Percentiles rank a stretch among this genome's conserved stretches.
Evolutionary conservation across 2,888 invertebrate genomes (phyloP).

Genomic region (Aromia moschata): DNA sequence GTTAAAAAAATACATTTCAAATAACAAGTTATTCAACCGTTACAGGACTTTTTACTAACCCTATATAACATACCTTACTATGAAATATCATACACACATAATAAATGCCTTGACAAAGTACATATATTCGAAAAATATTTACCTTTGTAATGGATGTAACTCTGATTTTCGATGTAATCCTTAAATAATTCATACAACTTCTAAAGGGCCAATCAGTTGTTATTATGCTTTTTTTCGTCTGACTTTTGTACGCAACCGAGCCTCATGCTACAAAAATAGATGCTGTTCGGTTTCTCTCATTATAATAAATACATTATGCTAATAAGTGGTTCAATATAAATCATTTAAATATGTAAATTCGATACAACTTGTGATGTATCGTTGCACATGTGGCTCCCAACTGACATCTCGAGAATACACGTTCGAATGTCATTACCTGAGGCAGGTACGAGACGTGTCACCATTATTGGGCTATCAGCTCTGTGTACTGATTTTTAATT

Average conservation of each 20-base stretch:
- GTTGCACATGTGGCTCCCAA: constrained; percentile 34
- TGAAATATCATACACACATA: too few relatives aligned
- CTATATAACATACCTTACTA: too few relatives aligned
- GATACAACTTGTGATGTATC: constrained; percentile 33
- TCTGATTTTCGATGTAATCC: not conserved
- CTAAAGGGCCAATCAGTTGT: not conserved
- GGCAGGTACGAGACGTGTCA: constrained; percentile 17
- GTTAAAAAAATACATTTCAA: too few relatives aligned
- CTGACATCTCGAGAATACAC: constrained; percentile 17
- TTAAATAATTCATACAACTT: constrained; percentile 8
- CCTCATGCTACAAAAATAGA: constrained; percentile 7
- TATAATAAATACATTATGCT: constrained; percentile 36
- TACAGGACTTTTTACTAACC: too few relatives aligned
- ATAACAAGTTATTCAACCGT: too few relatives aligned
- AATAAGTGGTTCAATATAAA: constrained; percentile 40
- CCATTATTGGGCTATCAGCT: not conserved
- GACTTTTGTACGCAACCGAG: not conserved
- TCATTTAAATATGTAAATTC: constrained; percentile 42
- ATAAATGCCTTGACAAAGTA: too few relatives aligned
- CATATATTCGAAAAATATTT: too few relatives aligned
- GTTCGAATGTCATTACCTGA: constrained; percentile 7
- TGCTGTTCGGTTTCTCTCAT: constrained; percentile 37
- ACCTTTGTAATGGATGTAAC: not conserved
- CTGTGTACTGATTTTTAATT: too few relatives aligned
- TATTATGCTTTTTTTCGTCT: constrained; percentile 3